A percentile compares a stretch with the other conserved stretches of the same genome.
Conservation (phyloP, 2,113 vertebrate genomes). For the Seriola dumerili region DNA sequence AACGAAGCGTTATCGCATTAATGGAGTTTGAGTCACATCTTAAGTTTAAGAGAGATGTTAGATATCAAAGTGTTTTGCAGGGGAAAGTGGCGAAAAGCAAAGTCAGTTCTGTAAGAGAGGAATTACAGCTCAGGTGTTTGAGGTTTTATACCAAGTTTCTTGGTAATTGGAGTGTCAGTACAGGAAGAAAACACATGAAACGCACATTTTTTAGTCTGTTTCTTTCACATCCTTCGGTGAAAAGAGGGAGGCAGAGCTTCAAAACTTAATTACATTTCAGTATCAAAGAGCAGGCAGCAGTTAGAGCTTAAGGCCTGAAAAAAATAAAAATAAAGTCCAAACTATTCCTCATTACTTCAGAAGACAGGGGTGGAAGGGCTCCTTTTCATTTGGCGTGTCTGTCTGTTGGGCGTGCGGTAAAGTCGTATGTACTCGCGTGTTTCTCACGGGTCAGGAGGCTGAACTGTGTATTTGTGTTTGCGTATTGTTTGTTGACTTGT, state of each 20-base stretch:
- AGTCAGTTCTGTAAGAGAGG: constrained; percentile 53
- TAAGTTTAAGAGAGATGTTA: constrained; percentile 46
- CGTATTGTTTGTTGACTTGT: constrained; percentile 71
- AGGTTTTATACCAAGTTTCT: constrained; percentile 73
- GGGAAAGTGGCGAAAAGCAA: constrained; percentile 3
- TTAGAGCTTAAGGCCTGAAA: constrained; percentile 50
- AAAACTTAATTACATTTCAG: constrained; percentile 78
- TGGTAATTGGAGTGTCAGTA: constrained; percentile 79
- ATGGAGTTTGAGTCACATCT: constrained; percentile 53
- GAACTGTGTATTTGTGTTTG: constrained; percentile 53
- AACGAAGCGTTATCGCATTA: constrained; percentile 44
- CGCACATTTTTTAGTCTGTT: constrained; percentile 62
- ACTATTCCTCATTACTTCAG: constrained; percentile 56
- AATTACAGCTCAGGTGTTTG: constrained; percentile 77
- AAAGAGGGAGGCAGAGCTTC: constrained; percentile 61
- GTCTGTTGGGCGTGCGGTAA: not conserved
- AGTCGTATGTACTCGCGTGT: constrained; percentile 15
- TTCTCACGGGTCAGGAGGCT: constrained; percentile 38
- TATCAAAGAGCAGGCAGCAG: constrained; percentile 71
- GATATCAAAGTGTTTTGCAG: constrained; percentile 58
- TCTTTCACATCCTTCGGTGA: constrained; percentile 59
- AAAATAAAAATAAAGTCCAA: constrained; percentile 54
- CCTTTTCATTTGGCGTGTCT: not conserved
- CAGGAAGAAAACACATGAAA: constrained; percentile 74
- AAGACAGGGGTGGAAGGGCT: constrained; percentile 3